A percentile compares a stretch with the other conserved stretches of the same genome.
phyloP scores from a whole-genome alignment of 2,113 vertebrate genomes.

The Leptobrachium leishanense region DNA sequence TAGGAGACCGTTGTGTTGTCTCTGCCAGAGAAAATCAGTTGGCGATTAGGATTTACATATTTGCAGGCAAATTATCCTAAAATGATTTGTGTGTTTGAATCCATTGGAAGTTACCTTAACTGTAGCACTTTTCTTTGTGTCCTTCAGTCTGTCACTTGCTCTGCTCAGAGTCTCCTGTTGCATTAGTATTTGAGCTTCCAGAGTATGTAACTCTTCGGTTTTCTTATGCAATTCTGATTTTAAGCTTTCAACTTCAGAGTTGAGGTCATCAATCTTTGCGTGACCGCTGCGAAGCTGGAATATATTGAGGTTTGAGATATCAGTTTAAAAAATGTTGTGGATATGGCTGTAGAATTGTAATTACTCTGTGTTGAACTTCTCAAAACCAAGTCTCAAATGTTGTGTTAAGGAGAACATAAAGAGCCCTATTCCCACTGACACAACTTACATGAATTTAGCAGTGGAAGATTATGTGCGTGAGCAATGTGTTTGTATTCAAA shows the following conservation, averaged over 20 bases:
- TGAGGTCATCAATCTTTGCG: slow-evolving; percentile 52
- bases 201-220: slow-evolving; percentile 51
- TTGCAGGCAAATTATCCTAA: background rate
- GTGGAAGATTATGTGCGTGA: too few relatives aligned
- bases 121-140: slow-evolving; percentile 43
- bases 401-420: background rate
- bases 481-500: too few relatives aligned
- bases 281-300: slow-evolving; percentile 56
- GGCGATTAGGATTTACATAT: slow-evolving; percentile 1
- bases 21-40: slow-evolving; percentile 6
- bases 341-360: background rate
- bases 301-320: slow-evolving; percentile 21
- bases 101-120: slow-evolving; percentile 29
- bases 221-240: slow-evolving; percentile 55
- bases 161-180: slow-evolving; percentile 56
- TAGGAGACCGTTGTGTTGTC: background rate
- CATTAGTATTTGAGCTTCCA: slow-evolving; percentile 61
- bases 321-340: slow-evolving; percentile 36
- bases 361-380: slow-evolving; percentile 26
- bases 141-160: slow-evolving; percentile 56
- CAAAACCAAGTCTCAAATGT: slow-evolving; percentile 32
- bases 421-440: background rate
- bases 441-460: background rate
- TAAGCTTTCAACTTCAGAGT: slow-evolving; percentile 57
- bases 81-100: background rate